These are phyloP conservation scores for Oriolus oriolus DNA, from an alignment of 2,113 vertebrate genomes.

Conservation along the genomic window DNA sequence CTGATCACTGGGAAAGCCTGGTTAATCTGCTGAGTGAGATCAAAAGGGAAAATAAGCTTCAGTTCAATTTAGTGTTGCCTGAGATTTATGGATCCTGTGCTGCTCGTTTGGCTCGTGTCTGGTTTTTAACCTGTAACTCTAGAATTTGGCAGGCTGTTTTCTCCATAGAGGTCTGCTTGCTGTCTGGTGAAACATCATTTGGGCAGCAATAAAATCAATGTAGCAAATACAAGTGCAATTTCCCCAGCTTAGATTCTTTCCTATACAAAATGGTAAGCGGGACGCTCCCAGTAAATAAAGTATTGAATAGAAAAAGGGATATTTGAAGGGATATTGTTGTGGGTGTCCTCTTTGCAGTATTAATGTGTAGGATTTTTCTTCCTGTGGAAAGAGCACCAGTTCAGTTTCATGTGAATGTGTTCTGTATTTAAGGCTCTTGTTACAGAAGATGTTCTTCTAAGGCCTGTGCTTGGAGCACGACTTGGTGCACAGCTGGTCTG, in stretches of 20 bases:
- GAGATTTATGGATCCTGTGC: constrained; percentile 51
- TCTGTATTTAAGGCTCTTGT: neutral
- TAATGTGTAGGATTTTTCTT: neutral
- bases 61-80: constrained; percentile 13
- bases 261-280: neutral
- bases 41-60: constrained; percentile 26
- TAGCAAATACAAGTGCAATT: neutral
- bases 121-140: constrained; percentile 22
- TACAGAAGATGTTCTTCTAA: neutral
- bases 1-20: constrained; percentile 4
- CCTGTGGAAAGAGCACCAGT: neutral
- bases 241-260: neutral
- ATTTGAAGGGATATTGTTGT: neutral
- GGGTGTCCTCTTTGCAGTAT: neutral
- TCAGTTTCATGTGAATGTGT: neutral
- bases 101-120: neutral
- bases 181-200: neutral
- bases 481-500: neutral
- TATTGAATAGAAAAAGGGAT: neutral
- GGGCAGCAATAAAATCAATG: neutral
- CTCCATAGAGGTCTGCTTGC: neutral
- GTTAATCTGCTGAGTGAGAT: constrained; percentile 34
- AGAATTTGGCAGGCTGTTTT: neutral
- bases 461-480: neutral
- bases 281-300: neutral